Evolutionary conservation across 2,113 vertebrate genomes (phyloP).

Genomic region (Cryptotis parvus): DNA sequence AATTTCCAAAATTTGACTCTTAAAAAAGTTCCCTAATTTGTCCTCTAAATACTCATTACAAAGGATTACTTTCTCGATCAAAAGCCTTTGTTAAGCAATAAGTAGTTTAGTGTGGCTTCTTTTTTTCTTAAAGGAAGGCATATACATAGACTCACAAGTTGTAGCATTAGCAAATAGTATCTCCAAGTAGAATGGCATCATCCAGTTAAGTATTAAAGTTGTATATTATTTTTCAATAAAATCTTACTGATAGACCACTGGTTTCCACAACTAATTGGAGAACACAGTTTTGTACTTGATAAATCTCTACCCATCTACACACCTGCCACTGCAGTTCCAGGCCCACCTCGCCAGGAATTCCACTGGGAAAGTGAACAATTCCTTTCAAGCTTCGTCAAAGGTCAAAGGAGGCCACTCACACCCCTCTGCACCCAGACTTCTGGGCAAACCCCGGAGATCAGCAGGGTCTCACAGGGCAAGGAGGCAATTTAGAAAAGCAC

Average conservation of each 20-base stretch:
- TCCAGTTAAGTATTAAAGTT: too few species aligned
- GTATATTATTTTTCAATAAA: too few species aligned
- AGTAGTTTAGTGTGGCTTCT: background rate
- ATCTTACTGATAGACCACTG: too few species aligned
- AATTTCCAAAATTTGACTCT: background rate
- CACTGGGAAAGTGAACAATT: background rate
- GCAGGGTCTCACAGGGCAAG: background rate
- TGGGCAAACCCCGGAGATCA: background rate
- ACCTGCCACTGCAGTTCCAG: too few species aligned
- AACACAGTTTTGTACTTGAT: too few species aligned
- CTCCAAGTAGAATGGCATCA: too few species aligned
- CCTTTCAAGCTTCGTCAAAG: background rate
- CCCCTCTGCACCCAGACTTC: background rate
- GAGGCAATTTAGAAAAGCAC: background rate
- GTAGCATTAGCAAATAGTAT: too few species aligned
- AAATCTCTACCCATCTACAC: too few species aligned
- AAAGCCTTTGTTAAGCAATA: slow-evolving; percentile 10
- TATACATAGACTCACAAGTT: background rate
- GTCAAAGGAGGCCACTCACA: background rate
- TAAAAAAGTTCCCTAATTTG: background rate
- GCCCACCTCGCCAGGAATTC: background rate
- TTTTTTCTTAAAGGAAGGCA: background rate
- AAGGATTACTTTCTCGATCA: background rate
- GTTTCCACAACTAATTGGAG: too few species aligned
- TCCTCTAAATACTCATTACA: background rate